A percentile compares a stretch with the other conserved stretches of the same genome.
phyloP scores from a whole-genome alignment of 1,140 invertebrate species.

The Mactra quadrangularis region DNA sequence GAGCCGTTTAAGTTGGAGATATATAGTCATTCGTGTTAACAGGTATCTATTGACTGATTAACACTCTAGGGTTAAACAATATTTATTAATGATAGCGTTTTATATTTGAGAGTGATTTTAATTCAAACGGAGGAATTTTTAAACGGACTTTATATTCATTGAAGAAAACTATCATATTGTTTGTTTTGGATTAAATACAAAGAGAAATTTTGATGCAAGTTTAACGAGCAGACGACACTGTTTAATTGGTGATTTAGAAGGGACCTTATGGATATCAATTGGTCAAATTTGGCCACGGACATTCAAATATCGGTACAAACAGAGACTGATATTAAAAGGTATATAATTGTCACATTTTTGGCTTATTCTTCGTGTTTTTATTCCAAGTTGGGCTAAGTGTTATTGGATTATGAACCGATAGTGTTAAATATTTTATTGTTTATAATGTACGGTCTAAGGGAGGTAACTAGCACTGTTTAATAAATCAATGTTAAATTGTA shows the following conservation, averaged over 20 bases:
- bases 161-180: slow-evolving; percentile 29
- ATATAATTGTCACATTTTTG: slow-evolving; percentile 3
- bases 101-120: neutral
- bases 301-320: slow-evolving; percentile 60
- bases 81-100: slow-evolving; percentile 17
- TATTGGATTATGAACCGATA: neutral
- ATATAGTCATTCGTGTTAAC: slow-evolving; percentile 58
- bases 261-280: slow-evolving; percentile 61
- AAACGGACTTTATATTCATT: slow-evolving; percentile 51
- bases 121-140: slow-evolving; percentile 12
- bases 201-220: slow-evolving; percentile 26
- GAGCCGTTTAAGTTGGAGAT: slow-evolving; percentile 42
- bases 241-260: slow-evolving; percentile 29
- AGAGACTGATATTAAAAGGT: slow-evolving; percentile 56
- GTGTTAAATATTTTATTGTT: slow-evolving; percentile 11
- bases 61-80: slow-evolving; percentile 16
- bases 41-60: slow-evolving; percentile 57
- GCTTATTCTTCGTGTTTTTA: neutral
- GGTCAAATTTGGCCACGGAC: slow-evolving; percentile 61
- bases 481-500: slow-evolving; percentile 19
- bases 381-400: neutral
- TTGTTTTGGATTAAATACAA: slow-evolving; percentile 50
- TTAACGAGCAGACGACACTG: slow-evolving; percentile 49
- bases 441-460: slow-evolving; percentile 40
- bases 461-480: slow-evolving; percentile 34